Percentiles rank a stretch among this genome's conserved stretches.
phyloP scores from a whole-genome alignment of 2,113 vertebrate genomes.

The Pantherophis guttatus region DNA sequence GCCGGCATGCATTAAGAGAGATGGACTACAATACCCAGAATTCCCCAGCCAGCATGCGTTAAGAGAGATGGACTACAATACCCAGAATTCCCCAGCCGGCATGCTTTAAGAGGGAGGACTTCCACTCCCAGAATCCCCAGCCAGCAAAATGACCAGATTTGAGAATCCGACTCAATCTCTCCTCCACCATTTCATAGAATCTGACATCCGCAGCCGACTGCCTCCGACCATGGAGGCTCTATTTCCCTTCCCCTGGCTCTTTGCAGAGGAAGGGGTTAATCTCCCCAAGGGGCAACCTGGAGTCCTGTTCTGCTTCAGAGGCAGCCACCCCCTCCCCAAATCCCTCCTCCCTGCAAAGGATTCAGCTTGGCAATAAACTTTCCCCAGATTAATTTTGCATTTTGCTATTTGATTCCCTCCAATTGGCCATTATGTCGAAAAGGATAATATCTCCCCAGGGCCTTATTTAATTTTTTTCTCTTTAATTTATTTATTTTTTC shows the following conservation, averaged over 20 bases:
- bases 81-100: too few relatives aligned
- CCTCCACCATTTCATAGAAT: too few relatives aligned
- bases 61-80: too few relatives aligned
- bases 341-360: background rate
- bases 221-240: background rate
- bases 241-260: background rate
- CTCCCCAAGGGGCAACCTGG: background rate
- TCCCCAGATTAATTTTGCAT: constrained; percentile 24
- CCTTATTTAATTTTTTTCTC: constrained; percentile 5
- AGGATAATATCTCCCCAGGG: background rate
- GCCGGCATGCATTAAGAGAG: too few relatives aligned
- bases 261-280: background rate
- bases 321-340: background rate
- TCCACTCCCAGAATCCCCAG: too few relatives aligned
- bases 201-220: background rate
- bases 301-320: background rate
- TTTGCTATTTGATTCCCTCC: constrained; percentile 16
- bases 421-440: constrained; percentile 11
- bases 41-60: too few relatives aligned
- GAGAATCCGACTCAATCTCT: too few relatives aligned
- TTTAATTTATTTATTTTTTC: background rate
- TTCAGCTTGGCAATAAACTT: background rate
- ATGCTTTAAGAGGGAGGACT: too few relatives aligned
- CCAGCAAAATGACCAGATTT: too few relatives aligned
- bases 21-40: too few relatives aligned